phyloP scores from a whole-genome alignment of 2,888 invertebrate genomes.

The Lycia hirtaria region DNA sequence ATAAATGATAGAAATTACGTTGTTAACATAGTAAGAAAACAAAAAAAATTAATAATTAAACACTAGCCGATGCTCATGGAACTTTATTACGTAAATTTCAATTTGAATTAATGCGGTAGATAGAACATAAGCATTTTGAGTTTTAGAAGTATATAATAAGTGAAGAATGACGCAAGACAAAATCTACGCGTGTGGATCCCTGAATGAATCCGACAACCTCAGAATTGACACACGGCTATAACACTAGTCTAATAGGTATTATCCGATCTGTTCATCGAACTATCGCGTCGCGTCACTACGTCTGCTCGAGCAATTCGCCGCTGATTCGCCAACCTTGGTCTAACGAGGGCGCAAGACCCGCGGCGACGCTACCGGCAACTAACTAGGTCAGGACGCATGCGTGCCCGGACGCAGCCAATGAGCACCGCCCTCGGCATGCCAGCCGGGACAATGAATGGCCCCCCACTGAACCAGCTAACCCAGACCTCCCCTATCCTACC shows the following conservation, averaged over 20 bases:
- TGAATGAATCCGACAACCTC: constrained; percentile 4
- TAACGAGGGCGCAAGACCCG: constrained; percentile 72
- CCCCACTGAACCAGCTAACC: constrained; percentile 62
- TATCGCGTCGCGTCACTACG: constrained; percentile 71
- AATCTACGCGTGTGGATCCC: background rate
- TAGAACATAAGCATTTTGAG: too few species aligned
- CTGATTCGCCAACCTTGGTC: constrained; percentile 80
- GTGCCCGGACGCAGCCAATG: constrained; percentile 81
- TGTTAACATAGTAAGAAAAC: too few species aligned
- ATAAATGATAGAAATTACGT: background rate
- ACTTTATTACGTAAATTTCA: too few species aligned
- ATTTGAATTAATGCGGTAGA: too few species aligned
- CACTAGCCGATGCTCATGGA: too few species aligned
- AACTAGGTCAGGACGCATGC: constrained; percentile 82
- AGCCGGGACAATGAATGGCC: constrained; percentile 70
- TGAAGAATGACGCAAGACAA: background rate
- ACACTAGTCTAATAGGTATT: constrained; percentile 54
- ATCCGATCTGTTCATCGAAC: constrained; percentile 53
- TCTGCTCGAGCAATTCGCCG: constrained; percentile 71
- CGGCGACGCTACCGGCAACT: constrained; percentile 58
- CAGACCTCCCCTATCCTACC: constrained; percentile 68
- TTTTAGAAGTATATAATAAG: background rate
- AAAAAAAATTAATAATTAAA: too few species aligned
- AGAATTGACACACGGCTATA: constrained; percentile 33
- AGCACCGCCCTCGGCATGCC: constrained; percentile 78